Conservation (phyloP, 2,113 vertebrate genomes). For the Melospiza georgiana region DNA sequence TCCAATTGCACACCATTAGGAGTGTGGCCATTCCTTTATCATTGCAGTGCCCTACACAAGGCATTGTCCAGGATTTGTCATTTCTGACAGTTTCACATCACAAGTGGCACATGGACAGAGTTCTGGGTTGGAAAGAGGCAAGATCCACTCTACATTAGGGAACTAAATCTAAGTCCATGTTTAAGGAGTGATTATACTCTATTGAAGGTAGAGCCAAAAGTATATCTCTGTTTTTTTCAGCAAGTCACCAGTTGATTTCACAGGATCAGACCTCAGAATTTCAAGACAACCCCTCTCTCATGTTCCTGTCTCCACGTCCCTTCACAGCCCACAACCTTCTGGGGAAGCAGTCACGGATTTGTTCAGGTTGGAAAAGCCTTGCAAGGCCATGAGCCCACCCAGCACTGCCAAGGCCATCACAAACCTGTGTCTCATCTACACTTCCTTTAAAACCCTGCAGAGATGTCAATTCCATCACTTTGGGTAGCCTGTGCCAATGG, state of each 20-base stretch:
- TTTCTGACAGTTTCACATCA: not conserved
- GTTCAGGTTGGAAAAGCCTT: not conserved
- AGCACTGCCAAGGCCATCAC: not conserved
- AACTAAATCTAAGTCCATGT: not conserved
- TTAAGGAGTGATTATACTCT: not conserved
- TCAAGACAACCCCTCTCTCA: not conserved
- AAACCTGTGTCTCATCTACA: fast-evolving
- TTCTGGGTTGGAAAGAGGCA: not conserved
- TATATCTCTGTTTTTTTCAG: not conserved
- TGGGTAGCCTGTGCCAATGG: not conserved
- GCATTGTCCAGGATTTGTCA: not conserved
- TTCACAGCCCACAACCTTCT: not conserved
- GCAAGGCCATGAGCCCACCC: fast-evolving
- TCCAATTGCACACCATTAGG: not conserved
- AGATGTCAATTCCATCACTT: fast-evolving
- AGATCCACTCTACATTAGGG: not conserved
- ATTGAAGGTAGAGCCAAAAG: not conserved
- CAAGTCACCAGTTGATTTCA: conserved; percentile 25
- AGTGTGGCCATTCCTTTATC: not conserved
- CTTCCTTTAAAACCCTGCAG: not conserved
- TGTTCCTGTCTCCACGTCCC: not conserved
- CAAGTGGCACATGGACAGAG: not conserved
- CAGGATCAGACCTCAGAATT: conserved; percentile 16
- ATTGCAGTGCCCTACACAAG: not conserved
- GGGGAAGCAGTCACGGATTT: not conserved